Percentiles rank a stretch among this genome's conserved stretches.
Evolutionary conservation across 2,888 invertebrate species (phyloP).

Genomic region (Brachypalpus laphriformis): DNA sequence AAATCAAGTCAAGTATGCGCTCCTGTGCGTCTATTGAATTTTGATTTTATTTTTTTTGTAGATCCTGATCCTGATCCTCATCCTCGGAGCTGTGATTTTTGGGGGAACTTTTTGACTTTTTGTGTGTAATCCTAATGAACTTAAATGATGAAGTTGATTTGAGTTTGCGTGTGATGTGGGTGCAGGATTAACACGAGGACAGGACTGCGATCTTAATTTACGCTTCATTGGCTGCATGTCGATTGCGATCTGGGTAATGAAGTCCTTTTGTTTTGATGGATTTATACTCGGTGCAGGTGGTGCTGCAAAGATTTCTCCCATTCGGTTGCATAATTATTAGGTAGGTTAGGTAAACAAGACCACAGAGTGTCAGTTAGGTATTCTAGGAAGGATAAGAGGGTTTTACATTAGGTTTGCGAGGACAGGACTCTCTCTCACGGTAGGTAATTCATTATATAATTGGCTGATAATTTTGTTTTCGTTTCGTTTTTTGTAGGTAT

Average conservation of each 20-base stretch:
- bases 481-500: not conserved
- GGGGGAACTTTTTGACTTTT: constrained; percentile 78
- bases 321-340: constrained; percentile 60
- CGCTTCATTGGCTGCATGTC: constrained; percentile 43
- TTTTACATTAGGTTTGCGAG: too few relatives aligned
- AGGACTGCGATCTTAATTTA: constrained; percentile 47
- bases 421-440: constrained; percentile 52
- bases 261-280: constrained; percentile 61
- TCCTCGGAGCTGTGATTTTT: constrained; percentile 73
- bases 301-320: constrained; percentile 9
- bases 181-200: constrained; percentile 66
- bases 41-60: too few relatives aligned
- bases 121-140: constrained; percentile 82
- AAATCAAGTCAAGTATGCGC: constrained; percentile 82
- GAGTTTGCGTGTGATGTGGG: constrained; percentile 69
- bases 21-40: constrained; percentile 48
- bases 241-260: constrained; percentile 53
- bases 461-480: constrained; percentile 33
- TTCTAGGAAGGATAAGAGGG: constrained; percentile 30
- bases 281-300: constrained; percentile 54
- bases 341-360: constrained; percentile 44
- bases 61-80: constrained; percentile 12
- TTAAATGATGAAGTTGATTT: constrained; percentile 79
- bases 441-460: constrained; percentile 56
- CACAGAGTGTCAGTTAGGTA: constrained; percentile 1